Evolutionary conservation across 2,888 invertebrate genomes (phyloP).

Genomic region (Caenorhabditis angaria): DNA sequence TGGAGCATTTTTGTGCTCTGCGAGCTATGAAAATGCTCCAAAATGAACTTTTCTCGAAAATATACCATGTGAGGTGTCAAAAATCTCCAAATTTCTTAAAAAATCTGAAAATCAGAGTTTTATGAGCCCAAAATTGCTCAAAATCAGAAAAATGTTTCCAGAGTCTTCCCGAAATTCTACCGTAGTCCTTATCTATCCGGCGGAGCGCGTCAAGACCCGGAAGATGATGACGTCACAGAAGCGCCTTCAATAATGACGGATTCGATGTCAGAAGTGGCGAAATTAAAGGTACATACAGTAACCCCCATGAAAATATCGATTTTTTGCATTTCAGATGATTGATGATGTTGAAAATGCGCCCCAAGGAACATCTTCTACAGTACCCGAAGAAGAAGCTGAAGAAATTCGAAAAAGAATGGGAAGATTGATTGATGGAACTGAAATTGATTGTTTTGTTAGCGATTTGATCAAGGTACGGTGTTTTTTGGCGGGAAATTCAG

Average conservation of each 20-base stretch:
- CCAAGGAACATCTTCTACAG: neutral
- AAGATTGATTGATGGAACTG: conserved; percentile 55
- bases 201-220: conserved; percentile 42
- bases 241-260: conserved; percentile 45
- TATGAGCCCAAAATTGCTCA: no score
- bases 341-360: neutral
- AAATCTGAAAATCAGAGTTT: no score
- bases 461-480: conserved; percentile 52
- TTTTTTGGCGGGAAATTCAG: neutral
- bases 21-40: no score
- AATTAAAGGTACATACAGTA: conserved; percentile 2
- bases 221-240: conserved; percentile 44
- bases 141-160: no score
- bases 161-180: conserved; percentile 77
- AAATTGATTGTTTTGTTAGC: conserved; percentile 55
- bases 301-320: no score
- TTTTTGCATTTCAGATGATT: neutral
- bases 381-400: conserved; percentile 6
- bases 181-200: conserved; percentile 73
- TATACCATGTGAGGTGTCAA: neutral
- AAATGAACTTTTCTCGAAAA: conserved; percentile 5
- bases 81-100: no score
- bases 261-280: conserved; percentile 31
- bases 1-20: no score
- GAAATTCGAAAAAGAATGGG: conserved; percentile 31